Conservation (phyloP, 2,113 vertebrate species). For the Daubentonia madagascariensis region DNA sequence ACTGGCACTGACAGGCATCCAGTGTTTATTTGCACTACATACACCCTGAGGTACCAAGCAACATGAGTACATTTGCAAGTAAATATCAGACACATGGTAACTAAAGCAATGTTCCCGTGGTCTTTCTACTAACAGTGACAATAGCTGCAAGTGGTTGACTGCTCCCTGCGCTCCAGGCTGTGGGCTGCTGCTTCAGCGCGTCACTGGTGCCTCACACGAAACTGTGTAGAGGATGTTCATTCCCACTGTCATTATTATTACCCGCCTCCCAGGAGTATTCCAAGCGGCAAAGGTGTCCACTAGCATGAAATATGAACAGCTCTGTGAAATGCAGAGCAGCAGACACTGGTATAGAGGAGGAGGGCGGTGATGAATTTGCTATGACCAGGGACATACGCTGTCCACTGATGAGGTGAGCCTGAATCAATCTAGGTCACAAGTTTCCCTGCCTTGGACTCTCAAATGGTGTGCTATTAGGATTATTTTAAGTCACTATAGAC, state of each 20-base stretch:
- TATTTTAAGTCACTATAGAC: neutral
- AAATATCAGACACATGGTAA: neutral
- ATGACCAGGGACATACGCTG: neutral
- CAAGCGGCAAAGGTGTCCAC: neutral
- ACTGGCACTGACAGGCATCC: neutral
- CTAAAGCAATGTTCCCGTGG: fast-evolving
- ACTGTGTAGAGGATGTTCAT: too few relatives aligned
- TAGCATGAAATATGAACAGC: neutral
- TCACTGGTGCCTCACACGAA: neutral
- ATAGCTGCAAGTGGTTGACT: fast-evolving
- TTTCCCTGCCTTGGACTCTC: neutral
- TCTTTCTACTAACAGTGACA: fast-evolving
- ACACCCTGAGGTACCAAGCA: neutral
- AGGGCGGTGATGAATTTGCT: neutral
- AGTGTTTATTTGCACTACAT: neutral
- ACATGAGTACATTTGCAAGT: neutral
- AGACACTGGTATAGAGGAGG: fast-evolving
- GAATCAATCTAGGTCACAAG: neutral
- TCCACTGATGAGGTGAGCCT: neutral
- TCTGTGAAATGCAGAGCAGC: neutral
- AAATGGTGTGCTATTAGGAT: fast-evolving
- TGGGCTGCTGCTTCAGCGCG: too few relatives aligned
- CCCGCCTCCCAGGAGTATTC: neutral
- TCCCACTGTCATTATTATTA: too few relatives aligned
- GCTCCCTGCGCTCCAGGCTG: neutral